Evolutionary conservation across 2,888 invertebrate genomes (phyloP), one percentile per base, ranked within the genome.

Genomic region (Spodoptera exigua): DNA sequence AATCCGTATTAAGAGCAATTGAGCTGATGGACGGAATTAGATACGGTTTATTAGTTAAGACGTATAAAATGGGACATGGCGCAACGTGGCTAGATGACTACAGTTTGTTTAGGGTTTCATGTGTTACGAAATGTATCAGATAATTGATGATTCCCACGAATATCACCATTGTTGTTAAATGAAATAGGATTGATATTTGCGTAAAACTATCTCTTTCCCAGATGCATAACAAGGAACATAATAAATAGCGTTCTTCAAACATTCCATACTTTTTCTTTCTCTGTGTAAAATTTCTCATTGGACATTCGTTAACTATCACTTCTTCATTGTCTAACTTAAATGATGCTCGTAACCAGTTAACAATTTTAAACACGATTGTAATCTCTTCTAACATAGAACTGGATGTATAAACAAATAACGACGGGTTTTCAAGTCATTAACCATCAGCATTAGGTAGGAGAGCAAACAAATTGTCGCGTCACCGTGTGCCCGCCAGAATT

Each of bases 11-110:
- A 91, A 89, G 88, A 89, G 84, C 89, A 93, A 93, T 93, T 93
- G 91, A 81, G 83, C 85, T 92, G 89, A 93, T 90, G 86, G 84
- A 87, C 88, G 80, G 89, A 93, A 93, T 92, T 93, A 90, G 89
- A 89, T 91, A 85, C 89, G 84, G 80, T 87, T 88, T 88, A 92
- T 92, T 89, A 92, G 89, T 89, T 90, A 91, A 93, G 89, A 84
- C 89, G 83, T 74, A 81, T 80, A 81, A 88, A 90, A 87, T 91
- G 82, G 86, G 76, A 76, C 82, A 84, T 85, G 86, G 79, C 83
- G 85, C 80, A 85, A 85, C 78, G 60, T 61, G 52, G 49, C 62
- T 13, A 21, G 57, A 43, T 41, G 47, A 47, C 34, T 36, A 57
- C 47, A 64, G 66, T 73, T 64, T 46, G 48, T 47, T 58, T 59